Base-by-base conservation (phyloP, 2,113 vertebrate genomes). In the Melanotaenia duboulayi region DNA sequence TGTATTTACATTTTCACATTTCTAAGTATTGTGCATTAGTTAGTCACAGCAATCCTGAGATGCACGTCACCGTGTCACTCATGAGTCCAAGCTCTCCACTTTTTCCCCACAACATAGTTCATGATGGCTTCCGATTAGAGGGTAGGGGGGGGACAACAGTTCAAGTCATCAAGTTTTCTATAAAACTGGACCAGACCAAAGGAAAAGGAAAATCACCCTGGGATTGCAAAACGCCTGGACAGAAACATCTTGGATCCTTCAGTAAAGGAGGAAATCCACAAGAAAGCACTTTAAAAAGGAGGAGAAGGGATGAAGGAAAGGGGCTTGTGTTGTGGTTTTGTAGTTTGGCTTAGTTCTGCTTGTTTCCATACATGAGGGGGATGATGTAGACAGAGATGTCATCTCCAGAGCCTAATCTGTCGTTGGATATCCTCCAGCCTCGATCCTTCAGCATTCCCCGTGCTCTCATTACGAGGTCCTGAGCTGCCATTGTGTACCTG, bases 351-450 rank as follows among this genome's bases (percentile, higher is more conserved):
- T 92, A 97, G 2, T 92, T 93, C 82, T 94, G 94, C 77, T 91
- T 95, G 91, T 96, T 97, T 42, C 96, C 95, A 0, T 96, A 94
- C 92, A 95, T 92, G 78, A 99, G 92, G 50, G 97, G 97, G 81
- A 99, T 97, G 90, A 99, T 96, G 59, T 96, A 99, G 85, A 98
- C 97, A 0, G 98, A 97, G 87, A 99, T 99, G 94, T 99, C 98
- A 0, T 99, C 98, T 83, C 96, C 97, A 1, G 98, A 99, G 63
- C 97, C 97, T 83, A 97, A 93, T 72, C 96, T 92, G 90, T 99
- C 96, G 9, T 96, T 96, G 44, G 96, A 94, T 91, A 99, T 99
- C 78, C 98, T 94, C 98, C 98, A 99, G 89, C 97, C 96, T 82
- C 96, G 93, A 84, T 99, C 97, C 89, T 95, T 98, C 89, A 99